A percentile compares a stretch with the other conserved stretches of the same genome.
Evolutionary conservation across 1,140 invertebrate genomes (phyloP).

Genomic region (Calephelis virginiensis): DNA sequence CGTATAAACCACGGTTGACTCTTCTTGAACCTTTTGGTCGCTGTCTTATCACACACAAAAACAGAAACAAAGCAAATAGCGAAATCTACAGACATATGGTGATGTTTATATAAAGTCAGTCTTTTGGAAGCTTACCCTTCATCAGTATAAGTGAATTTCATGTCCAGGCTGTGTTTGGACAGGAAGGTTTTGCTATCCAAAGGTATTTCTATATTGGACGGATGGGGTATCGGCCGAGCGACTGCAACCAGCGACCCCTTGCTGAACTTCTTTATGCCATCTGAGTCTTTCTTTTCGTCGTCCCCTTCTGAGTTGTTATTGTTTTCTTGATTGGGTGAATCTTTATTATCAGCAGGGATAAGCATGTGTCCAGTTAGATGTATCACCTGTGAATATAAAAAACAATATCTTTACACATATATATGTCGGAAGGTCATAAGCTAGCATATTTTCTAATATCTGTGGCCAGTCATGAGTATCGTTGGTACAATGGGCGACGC

Average conservation of each 20-base stretch:
- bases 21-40: too few relatives aligned
- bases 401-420: too few relatives aligned
- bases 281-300: conserved; percentile 48
- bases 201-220: conserved; percentile 94
- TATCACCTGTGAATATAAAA: conserved; percentile 85
- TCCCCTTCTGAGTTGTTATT: conserved; percentile 40
- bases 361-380: conserved; percentile 90
- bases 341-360: conserved; percentile 65
- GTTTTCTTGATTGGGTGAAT: conserved; percentile 7
- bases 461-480: too few relatives aligned
- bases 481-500: too few relatives aligned
- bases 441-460: too few relatives aligned
- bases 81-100: not conserved
- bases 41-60: too few relatives aligned
- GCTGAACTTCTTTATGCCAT: conserved; percentile 39
- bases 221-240: conserved; percentile 94
- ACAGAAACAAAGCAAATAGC: not conserved
- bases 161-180: conserved; percentile 93
- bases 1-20: too few relatives aligned
- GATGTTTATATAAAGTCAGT: conserved; percentile 7
- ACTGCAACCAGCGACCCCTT: conserved; percentile 86
- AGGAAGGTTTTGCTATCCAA: conserved; percentile 93
- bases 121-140: conserved; percentile 86
- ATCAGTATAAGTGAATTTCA: conserved; percentile 96
- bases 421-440: too few relatives aligned